phyloP scores from a whole-genome alignment of 2,888 invertebrate species.

The Ischnus inquisitorius region DNA sequence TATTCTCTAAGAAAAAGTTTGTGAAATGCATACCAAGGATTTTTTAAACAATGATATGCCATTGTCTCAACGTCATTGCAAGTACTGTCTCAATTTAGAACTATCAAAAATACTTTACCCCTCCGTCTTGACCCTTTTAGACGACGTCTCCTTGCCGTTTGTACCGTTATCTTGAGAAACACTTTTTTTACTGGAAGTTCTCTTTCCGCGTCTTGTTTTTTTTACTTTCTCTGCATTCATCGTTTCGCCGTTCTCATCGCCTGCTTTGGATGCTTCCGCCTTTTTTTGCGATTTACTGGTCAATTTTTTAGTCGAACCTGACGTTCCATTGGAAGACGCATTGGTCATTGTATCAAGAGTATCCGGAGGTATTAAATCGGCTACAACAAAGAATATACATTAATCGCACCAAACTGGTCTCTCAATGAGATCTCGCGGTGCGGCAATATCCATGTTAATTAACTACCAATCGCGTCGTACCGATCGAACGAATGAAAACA shows the following conservation, averaged over 20 bases:
- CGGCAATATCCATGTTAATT: background rate
- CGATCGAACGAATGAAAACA: background rate
- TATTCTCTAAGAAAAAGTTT: too few relatives aligned
- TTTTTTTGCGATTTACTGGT: conserved; percentile 17
- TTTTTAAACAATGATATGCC: background rate
- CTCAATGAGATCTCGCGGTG: too few relatives aligned
- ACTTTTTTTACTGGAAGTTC: conserved; percentile 42
- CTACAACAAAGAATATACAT: background rate
- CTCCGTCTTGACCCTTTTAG: conserved; percentile 54
- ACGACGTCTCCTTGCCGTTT: conserved; percentile 4
- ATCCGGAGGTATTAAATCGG: background rate
- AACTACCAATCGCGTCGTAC: background rate
- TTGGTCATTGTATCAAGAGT: background rate
- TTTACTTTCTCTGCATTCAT: conserved; percentile 8
- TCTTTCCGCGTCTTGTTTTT: conserved; percentile 51
- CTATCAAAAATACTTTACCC: conserved; percentile 9
- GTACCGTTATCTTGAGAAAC: background rate
- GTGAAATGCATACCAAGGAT: too few relatives aligned
- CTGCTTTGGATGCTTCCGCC: background rate
- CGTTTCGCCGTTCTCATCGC: conserved; percentile 16
- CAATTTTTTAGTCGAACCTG: conserved; percentile 12
- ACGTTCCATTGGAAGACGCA: conserved; percentile 40
- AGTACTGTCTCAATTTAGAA: background rate
- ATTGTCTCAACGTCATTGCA: background rate
- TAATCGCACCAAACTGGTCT: background rate